A percentile compares a stretch with the other conserved stretches of the same genome.
These are phyloP conservation scores for Stigmatopora nigra DNA, from an alignment of 2,113 vertebrate species.

Conservation along the genomic window DNA sequence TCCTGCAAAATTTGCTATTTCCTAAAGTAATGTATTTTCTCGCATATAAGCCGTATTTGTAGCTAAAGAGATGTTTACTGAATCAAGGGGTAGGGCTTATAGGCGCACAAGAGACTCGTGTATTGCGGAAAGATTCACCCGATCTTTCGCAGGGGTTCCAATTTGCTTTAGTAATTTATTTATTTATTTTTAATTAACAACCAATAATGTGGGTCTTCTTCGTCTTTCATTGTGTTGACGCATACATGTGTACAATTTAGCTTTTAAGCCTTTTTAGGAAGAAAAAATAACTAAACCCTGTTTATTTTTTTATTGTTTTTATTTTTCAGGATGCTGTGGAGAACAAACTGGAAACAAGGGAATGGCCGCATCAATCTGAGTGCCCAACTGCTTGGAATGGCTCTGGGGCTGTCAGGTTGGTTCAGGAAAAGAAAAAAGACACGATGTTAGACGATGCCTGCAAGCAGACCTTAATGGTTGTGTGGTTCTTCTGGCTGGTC, in stretches of 20 bases:
- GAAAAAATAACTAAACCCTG: too few species aligned
- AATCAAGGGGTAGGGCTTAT: too few species aligned
- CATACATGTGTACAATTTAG: not conserved
- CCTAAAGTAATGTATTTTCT: not conserved
- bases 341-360: slow-evolving; percentile 86
- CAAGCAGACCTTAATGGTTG: not conserved
- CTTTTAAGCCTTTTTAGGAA: too few species aligned
- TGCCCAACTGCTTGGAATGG: slow-evolving; percentile 90
- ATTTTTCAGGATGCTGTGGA: slow-evolving; percentile 83
- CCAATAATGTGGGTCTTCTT: too few species aligned
- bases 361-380: slow-evolving; percentile 88
- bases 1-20: not conserved
- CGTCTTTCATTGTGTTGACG: too few species aligned
- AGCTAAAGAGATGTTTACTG: too few species aligned
- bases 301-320: too few species aligned
- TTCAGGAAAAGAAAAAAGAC: not conserved
- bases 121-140: not conserved
- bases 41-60: too few species aligned
- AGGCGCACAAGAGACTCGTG: too few species aligned
- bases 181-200: too few species aligned
- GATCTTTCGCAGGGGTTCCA: not conserved
- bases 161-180: too few species aligned
- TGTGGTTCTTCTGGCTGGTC: too few species aligned
- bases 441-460: not conserved
- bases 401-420: slow-evolving; percentile 85